Evolutionary conservation across 2,888 invertebrate species (phyloP).

Genomic region (Melolontha melolontha): DNA sequence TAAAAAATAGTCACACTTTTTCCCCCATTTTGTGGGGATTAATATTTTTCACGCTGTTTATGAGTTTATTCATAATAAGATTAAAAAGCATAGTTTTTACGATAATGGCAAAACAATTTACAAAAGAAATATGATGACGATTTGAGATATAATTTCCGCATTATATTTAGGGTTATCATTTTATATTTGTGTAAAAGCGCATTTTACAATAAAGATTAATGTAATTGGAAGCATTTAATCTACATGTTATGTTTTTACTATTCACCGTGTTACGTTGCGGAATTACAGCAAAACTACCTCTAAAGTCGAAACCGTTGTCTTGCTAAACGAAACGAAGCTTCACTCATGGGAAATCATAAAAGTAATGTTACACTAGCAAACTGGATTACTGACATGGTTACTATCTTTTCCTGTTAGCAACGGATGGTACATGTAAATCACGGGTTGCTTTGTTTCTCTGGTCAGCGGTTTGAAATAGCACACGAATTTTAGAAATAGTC

Average conservation of each 20-base stretch:
- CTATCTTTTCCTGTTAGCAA: neutral
- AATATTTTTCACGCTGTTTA: too few species aligned
- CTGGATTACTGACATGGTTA: slow-evolving; percentile 20
- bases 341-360: slow-evolving; percentile 49
- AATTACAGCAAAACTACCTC: slow-evolving; percentile 14
- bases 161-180: too few species aligned
- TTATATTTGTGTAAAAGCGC: too few species aligned
- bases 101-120: too few species aligned
- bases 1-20: too few species aligned
- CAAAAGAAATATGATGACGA: too few species aligned
- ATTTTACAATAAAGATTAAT: too few species aligned
- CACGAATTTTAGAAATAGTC: neutral
- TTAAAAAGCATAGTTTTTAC: too few species aligned
- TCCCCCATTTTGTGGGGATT: too few species aligned
- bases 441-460: neutral
- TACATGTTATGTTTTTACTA: slow-evolving; percentile 8
- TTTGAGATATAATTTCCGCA: too few species aligned
- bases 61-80: too few species aligned
- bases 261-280: slow-evolving; percentile 29
- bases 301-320: slow-evolving; percentile 13
- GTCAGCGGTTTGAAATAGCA: neutral
- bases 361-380: slow-evolving; percentile 44
- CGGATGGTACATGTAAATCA: neutral
- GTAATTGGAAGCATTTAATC: neutral
- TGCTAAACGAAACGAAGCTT: slow-evolving; percentile 19